Evolutionary conservation across 2,888 invertebrate genomes (phyloP).

Genomic region (Girardia tigrina): DNA sequence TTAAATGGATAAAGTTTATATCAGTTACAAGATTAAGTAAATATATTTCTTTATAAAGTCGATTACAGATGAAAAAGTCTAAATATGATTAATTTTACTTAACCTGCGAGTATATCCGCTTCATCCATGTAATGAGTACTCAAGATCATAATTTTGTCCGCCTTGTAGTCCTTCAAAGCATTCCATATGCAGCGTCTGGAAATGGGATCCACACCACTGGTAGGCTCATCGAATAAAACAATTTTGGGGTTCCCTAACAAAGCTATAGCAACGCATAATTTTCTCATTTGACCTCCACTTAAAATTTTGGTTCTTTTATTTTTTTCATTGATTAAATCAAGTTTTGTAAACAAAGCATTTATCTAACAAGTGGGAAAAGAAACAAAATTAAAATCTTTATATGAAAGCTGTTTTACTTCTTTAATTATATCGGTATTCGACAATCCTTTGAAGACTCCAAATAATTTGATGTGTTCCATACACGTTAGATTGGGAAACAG

Average conservation of each 20-base stretch:
- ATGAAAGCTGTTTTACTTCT: conserved; percentile 41
- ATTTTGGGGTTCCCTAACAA: conserved; percentile 74
- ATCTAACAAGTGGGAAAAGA: conserved; percentile 56
- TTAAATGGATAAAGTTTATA: no score
- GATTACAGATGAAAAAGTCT: no score
- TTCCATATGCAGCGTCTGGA: conserved; percentile 70
- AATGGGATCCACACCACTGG: conserved; percentile 72
- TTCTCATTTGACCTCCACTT: conserved; percentile 73
- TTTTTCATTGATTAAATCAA: conserved; percentile 62
- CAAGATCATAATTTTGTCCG: conserved; percentile 59
- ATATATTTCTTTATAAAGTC: no score
- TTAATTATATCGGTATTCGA: conserved; percentile 38
- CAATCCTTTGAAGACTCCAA: conserved; percentile 62
- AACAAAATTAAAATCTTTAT: background rate
- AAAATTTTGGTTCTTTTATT: conserved; percentile 62
- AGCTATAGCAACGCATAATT: conserved; percentile 66
- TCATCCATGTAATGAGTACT: conserved; percentile 81
- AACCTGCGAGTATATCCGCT: conserved; percentile 65
- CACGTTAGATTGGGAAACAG: conserved; percentile 66
- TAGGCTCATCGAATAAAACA: conserved; percentile 70
- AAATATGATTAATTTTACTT: no score
- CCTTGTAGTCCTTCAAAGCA: conserved; percentile 61
- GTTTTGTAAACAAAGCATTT: conserved; percentile 53
- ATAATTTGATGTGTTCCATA: conserved; percentile 66
- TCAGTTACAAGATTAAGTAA: no score